Percentiles rank a stretch among this genome's conserved stretches.
Evolutionary conservation across 2,888 invertebrate species (phyloP).

Genomic region (Coronaproctus castanopsis): DNA sequence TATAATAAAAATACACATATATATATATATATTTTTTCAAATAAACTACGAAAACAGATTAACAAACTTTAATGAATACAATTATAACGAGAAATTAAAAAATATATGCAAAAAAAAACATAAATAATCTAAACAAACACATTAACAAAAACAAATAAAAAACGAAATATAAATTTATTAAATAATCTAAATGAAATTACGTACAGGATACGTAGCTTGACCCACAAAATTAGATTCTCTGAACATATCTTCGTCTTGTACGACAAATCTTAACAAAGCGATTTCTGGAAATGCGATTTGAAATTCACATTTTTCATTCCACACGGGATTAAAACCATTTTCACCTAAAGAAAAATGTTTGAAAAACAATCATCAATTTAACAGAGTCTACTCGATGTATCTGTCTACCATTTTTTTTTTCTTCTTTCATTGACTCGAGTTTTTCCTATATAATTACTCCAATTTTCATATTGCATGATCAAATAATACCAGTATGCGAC

Average conservation of each 20-base stretch:
- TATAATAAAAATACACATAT: neutral
- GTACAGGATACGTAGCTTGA: constrained; percentile 78
- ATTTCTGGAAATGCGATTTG: constrained; percentile 59
- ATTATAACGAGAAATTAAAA: neutral
- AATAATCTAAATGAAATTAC: too few relatives aligned
- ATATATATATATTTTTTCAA: neutral
- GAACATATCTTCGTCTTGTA: constrained; percentile 92
- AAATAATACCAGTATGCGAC: too few relatives aligned
- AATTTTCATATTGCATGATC: too few relatives aligned
- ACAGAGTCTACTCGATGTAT: too few relatives aligned
- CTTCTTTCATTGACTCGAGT: too few relatives aligned
- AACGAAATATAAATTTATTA: too few relatives aligned
- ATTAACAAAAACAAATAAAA: neutral
- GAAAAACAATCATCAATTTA: too few relatives aligned
- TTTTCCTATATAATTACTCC: too few relatives aligned
- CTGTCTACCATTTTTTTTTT: too few relatives aligned
- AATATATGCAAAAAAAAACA: neutral
- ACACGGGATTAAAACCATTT: constrained; percentile 82
- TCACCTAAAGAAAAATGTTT: constrained; percentile 50
- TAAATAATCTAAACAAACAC: neutral
- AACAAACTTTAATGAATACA: neutral
- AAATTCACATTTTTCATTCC: constrained; percentile 73
- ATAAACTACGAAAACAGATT: neutral
- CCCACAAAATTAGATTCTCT: constrained; percentile 92
- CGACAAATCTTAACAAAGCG: constrained; percentile 65